Conservation (phyloP, 2,888 invertebrate species). For the Rhyacophila evoluta region DNA sequence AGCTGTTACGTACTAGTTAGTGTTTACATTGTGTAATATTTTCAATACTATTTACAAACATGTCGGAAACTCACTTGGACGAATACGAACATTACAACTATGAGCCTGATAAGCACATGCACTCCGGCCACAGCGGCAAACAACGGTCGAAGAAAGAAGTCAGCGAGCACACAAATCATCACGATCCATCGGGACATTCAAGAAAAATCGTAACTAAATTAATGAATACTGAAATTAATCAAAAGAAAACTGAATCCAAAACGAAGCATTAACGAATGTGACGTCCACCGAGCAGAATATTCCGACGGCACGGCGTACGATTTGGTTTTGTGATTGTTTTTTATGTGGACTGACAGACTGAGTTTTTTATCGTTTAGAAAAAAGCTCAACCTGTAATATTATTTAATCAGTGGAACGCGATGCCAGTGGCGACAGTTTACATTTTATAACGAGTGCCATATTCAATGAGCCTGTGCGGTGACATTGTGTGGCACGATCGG, state of each 20-base stretch:
- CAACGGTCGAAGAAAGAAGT: conserved; percentile 92
- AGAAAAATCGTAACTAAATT: conserved; percentile 90
- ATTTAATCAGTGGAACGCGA: conserved; percentile 47
- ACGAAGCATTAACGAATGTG: conserved; percentile 56
- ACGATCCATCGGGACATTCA: conserved; percentile 93
- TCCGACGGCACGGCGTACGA: background rate
- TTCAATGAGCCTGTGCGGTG: conserved; percentile 1
- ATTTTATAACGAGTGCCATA: background rate
- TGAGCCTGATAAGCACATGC: conserved; percentile 91
- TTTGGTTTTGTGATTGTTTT: conserved; percentile 37
- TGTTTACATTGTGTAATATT: conserved; percentile 35
- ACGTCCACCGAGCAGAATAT: background rate
- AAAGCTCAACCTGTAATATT: background rate
- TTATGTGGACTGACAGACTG: background rate
- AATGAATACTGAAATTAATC: conserved; percentile 86
- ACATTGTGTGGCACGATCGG: background rate
- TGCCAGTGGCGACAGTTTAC: conserved; percentile 13
- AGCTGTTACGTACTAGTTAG: conserved; percentile 44
- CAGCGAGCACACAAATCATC: conserved; percentile 89
- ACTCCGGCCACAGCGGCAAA: conserved; percentile 90
- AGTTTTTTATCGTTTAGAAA: background rate
- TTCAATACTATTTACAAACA: conserved; percentile 58
- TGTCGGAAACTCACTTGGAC: conserved; percentile 89
- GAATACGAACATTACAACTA: conserved; percentile 96
- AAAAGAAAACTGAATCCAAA: conserved; percentile 68